Base-by-base conservation (phyloP, 2,113 vertebrate species). In the Xiphias gladius region DNA sequence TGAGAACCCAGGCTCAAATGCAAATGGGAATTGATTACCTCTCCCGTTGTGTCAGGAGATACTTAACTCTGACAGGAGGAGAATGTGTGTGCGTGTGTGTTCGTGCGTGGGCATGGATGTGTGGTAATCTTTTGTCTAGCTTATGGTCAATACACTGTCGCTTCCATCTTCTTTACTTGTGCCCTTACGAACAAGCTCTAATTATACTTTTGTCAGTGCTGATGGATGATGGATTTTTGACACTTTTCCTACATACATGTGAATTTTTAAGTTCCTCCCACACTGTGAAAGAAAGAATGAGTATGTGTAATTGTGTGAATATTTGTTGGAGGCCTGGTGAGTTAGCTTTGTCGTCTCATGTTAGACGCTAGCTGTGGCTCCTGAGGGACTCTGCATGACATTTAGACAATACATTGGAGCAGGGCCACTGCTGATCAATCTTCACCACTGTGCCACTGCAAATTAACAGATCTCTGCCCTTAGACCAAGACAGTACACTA, bases 11-110 rank as follows among this genome's bases (percentile, higher is more conserved):
- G 76, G 73, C 68, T 85, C n/a, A 58, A 74, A 89, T 88, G 89
- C 71, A 85, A 91, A 88, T 89, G 69, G 88, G 67, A 89, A 93
- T 91, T 90, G 93, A 93, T 92, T 71, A 62, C 59, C 3, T 13
- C 73, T 73, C 75, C 69, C 1, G 35, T 63, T 32, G 61, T 70
- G 75, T 89, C 80, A 80, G 82, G 85, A 61, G 71, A 85, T 73
- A 73, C 70, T 86, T 80, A 80, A 72, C 80, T 83, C 69, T 76
- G 81, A 81, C 80, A 71, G 67, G 13, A 52, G 3, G 61, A 80
- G 39, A 72, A 28, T 62, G 66, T 39, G 30, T 69, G 66, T 88
- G 73, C 80, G 63, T 80, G 58, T 54, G 7, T 67, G n/a, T 71
- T 54, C 12, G 11, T 73, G 14, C 4, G 68, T 71, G 78, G 55